Conservation (phyloP, 2,888 invertebrate genomes). For the Tineola bisselliella region DNA sequence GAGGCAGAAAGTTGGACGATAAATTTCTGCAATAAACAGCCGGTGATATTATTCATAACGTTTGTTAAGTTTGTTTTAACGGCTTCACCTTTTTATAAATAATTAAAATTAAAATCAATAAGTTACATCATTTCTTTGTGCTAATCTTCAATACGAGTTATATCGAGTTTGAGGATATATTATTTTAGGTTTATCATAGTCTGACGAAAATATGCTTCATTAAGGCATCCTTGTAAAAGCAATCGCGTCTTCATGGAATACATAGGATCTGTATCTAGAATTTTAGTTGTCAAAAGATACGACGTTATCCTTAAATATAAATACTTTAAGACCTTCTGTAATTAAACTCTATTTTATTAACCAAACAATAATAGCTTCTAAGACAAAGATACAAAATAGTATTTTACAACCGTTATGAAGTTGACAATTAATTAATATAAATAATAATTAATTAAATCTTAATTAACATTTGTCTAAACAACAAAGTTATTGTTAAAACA, state of each 20-base stretch:
- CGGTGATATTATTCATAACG: slow-evolving; percentile 58
- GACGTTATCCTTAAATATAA: too few species aligned
- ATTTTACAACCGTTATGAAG: background rate
- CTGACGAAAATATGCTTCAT: too few species aligned
- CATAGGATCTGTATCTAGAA: too few species aligned
- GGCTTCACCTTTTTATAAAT: slow-evolving; percentile 45
- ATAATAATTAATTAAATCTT: background rate
- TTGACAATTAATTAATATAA: background rate
- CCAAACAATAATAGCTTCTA: background rate
- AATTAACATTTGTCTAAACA: background rate
- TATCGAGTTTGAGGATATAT: too few species aligned
- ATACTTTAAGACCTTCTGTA: too few species aligned
- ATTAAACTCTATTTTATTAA: background rate
- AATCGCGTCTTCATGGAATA: too few species aligned
- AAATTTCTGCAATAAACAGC: slow-evolving; percentile 57
- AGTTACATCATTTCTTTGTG: too few species aligned
- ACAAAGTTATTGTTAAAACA: background rate
- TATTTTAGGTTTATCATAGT: too few species aligned
- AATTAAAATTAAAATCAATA: slow-evolving; percentile 20
- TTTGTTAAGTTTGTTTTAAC: slow-evolving; percentile 55
- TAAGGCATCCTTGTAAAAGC: too few species aligned
- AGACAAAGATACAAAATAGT: background rate
- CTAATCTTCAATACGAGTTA: too few species aligned
- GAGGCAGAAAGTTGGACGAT: slow-evolving; percentile 48
- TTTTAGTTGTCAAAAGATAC: too few species aligned